A percentile compares a stretch with the other conserved stretches of the same genome.
Conservation (phyloP, 2,888 invertebrate species). For the Diabrotica balteata region DNA sequence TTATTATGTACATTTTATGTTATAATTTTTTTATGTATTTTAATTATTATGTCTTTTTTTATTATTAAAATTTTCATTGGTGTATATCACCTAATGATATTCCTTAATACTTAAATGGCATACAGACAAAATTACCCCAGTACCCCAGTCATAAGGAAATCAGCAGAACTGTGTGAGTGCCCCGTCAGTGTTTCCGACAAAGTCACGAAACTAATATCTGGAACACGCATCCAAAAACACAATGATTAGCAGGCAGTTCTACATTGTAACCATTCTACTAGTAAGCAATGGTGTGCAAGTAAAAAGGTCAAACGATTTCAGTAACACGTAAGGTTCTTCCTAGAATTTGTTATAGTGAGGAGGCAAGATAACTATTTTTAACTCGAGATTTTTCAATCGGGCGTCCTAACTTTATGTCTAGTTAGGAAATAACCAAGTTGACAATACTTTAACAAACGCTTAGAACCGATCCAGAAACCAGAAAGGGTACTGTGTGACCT, state of each 20-base stretch:
- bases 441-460: no score
- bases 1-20: no score
- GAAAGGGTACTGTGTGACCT: no score
- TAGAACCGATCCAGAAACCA: no score
- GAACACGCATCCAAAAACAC: constrained; percentile 23
- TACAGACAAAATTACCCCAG: background rate
- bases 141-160: background rate
- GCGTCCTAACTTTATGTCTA: no score
- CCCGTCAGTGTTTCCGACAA: constrained; percentile 10
- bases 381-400: no score
- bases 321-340: constrained; percentile 22
- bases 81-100: background rate
- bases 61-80: no score
- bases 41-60: no score
- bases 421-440: no score
- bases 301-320: constrained; percentile 8
- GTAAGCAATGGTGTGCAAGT: constrained; percentile 9
- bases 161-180: background rate
- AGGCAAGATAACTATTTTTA: background rate
- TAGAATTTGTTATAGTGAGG: constrained; percentile 12
- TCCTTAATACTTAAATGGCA: background rate
- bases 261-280: constrained; percentile 5
- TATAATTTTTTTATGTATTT: no score
- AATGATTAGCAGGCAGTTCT: constrained; percentile 19
- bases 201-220: constrained; percentile 25